Conservation (phyloP, 2,888 invertebrate genomes). For the Autographa pulchrina region DNA sequence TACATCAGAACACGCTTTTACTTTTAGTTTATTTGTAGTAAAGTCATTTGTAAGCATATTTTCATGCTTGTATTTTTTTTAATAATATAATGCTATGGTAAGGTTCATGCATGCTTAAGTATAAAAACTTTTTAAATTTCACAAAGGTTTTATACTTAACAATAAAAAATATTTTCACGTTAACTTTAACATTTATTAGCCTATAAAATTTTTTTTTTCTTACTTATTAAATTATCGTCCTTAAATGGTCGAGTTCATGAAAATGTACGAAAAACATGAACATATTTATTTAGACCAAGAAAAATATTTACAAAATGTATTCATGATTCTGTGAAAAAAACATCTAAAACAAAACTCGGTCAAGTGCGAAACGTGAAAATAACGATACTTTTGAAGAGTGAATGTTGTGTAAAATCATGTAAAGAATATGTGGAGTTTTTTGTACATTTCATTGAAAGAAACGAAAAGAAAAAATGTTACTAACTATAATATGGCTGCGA, state of each 20-base stretch:
- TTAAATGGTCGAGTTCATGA: too few species aligned
- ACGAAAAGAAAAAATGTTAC: not conserved
- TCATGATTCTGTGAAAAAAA: not conserved
- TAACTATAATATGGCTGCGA: too few species aligned
- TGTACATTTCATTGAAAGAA: not conserved
- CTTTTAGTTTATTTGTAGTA: conserved; percentile 24
- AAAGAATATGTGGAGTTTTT: not conserved
- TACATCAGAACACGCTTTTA: conserved; percentile 34
- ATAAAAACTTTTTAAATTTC: too few species aligned
- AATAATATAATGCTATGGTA: not conserved
- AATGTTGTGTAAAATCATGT: not conserved
- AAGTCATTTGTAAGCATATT: conserved; percentile 1
- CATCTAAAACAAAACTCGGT: not conserved
- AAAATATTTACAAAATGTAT: not conserved
- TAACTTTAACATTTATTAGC: too few species aligned
- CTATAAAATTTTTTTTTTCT: too few species aligned
- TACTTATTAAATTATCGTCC: too few species aligned
- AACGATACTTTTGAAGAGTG: not conserved
- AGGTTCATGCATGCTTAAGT: not conserved
- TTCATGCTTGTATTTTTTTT: not conserved
- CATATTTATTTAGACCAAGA: not conserved
- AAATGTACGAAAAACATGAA: not conserved
- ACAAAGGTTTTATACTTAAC: too few species aligned
- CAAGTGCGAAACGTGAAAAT: conserved; percentile 1
- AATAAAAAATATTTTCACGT: too few species aligned